Evolutionary conservation across 37 sponge, comb jelly and placozoan genomes (phyloP).

Genomic region (Cladorhizidae sp.): DNA sequence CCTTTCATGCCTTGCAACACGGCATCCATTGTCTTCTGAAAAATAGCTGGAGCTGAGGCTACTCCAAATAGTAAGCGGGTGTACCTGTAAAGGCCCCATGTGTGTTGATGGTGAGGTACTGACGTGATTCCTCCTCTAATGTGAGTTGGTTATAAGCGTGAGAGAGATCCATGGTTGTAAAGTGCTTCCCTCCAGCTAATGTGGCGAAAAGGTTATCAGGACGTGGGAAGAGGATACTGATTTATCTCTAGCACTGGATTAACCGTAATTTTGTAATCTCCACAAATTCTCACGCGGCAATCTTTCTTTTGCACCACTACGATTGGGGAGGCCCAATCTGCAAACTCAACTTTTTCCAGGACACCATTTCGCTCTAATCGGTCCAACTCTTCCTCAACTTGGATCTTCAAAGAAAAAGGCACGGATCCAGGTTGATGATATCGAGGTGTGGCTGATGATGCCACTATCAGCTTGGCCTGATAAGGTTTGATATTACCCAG

Average conservation of each 20-base stretch:
- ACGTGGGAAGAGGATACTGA: conserved; percentile 38
- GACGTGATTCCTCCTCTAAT: conserved; percentile 1
- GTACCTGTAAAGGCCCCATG: conserved; percentile 24
- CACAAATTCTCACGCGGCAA: conserved; percentile 40
- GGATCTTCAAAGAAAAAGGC: too few relatives aligned
- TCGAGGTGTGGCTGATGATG: too few relatives aligned
- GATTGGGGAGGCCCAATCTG: conserved; percentile 64
- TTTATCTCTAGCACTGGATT: conserved; percentile 30
- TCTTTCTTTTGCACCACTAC: conserved; percentile 26
- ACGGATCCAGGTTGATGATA: too few relatives aligned
- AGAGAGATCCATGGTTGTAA: conserved; percentile 50
- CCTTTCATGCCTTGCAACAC: conserved; percentile 19
- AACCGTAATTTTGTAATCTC: conserved; percentile 51
- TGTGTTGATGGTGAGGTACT: conserved; percentile 36
- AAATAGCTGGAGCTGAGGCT: conserved; percentile 39
- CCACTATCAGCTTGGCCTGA: too few relatives aligned
- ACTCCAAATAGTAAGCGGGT: conserved; percentile 40
- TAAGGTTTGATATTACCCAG: too few relatives aligned
- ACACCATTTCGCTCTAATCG: too few relatives aligned
- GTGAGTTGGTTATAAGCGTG: conserved; percentile 40
- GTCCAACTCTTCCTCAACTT: too few relatives aligned
- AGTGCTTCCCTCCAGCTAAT: conserved; percentile 37
- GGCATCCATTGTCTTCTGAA: conserved; percentile 30
- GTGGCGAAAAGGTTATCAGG: conserved; percentile 35
- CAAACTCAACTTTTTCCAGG: too few relatives aligned